These are phyloP conservation scores for Lethocerus indicus DNA, from an alignment of 1,140 invertebrate genomes.

Conservation along the genomic window DNA sequence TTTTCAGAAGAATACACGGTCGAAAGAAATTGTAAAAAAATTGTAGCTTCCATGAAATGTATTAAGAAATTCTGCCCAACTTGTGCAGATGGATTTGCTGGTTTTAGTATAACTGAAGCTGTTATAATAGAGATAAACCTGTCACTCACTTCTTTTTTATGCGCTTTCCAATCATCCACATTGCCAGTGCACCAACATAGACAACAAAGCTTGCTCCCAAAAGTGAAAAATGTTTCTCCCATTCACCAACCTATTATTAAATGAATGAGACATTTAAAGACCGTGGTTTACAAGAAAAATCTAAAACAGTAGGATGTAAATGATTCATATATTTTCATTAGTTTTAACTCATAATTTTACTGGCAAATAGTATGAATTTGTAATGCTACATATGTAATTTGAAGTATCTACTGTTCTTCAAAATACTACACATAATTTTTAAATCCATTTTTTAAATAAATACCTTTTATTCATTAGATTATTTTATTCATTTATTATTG, in stretches of 20 bases:
- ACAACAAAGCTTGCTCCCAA: conserved; percentile 78
- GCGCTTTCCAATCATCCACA: conserved; percentile 83
- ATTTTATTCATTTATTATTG: not conserved
- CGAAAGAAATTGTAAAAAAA: not conserved
- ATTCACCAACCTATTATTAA: conserved; percentile 56
- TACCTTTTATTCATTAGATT: not conserved
- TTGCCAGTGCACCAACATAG: conserved; percentile 83
- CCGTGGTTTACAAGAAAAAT: not conserved
- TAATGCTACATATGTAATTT: too few species aligned
- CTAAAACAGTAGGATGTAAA: not conserved
- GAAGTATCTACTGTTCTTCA: too few species aligned
- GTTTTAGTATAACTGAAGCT: not conserved
- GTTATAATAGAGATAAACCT: not conserved
- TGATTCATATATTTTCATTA: not conserved
- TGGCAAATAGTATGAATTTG: too few species aligned
- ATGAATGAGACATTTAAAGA: not conserved
- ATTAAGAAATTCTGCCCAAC: too few species aligned
- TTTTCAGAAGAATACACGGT: not conserved
- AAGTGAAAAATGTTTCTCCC: conserved; percentile 72
- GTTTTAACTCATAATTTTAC: not conserved
- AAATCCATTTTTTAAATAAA: not conserved
- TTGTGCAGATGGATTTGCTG: too few species aligned
- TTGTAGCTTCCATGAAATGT: too few species aligned
- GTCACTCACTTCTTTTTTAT: conserved; percentile 57
- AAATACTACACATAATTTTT: too few species aligned